Evolutionary conservation across 2,113 vertebrate genomes (phyloP).

Genomic region (Uria aalge): DNA sequence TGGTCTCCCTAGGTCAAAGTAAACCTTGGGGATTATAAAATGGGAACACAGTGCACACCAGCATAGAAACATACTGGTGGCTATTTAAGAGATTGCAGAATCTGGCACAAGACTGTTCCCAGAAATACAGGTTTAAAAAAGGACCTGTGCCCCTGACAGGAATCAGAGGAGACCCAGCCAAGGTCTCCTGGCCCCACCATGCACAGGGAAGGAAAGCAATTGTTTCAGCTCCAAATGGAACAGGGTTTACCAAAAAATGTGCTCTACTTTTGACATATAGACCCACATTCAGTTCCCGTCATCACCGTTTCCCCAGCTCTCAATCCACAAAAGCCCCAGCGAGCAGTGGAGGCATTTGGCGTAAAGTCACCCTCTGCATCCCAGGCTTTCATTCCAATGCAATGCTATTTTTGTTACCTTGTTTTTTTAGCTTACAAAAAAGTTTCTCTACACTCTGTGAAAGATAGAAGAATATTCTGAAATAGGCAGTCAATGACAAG

Average conservation of each 20-base stretch:
- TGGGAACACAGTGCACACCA: background rate
- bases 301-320: rapidly evolving
- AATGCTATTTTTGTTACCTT: background rate
- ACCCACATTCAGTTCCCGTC: background rate
- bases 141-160: background rate
- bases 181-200: background rate
- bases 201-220: background rate
- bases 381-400: background rate
- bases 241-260: background rate
- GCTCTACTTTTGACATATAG: background rate
- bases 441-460: background rate
- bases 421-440: background rate
- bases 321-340: background rate
- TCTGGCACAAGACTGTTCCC: background rate
- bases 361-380: background rate
- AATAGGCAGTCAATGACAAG: background rate
- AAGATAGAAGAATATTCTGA: background rate
- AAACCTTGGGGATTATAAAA: background rate
- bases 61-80: background rate
- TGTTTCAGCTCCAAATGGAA: background rate
- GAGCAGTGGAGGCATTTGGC: background rate
- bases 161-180: background rate
- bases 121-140: background rate
- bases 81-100: background rate
- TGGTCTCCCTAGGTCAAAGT: background rate